Evolutionary conservation across 1,140 invertebrate species (phyloP).

Genomic region (Hypothenemus hampei): DNA sequence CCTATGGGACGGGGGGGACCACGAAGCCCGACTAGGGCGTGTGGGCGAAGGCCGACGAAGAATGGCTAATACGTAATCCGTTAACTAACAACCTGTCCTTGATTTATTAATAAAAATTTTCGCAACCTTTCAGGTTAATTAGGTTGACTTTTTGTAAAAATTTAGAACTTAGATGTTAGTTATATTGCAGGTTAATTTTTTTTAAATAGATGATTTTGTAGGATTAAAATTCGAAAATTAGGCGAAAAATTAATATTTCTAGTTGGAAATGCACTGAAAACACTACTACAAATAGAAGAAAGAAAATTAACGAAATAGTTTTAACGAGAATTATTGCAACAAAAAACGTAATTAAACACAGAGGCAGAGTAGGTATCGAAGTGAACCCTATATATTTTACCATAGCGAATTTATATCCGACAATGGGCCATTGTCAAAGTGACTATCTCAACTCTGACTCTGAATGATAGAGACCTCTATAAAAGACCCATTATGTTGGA

Average conservation of each 20-base stretch:
- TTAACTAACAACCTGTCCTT: conserved; percentile 11
- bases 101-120: too few relatives aligned
- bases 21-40: neutral
- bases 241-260: too few relatives aligned
- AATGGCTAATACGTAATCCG: conserved; percentile 16
- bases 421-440: conserved; percentile 27
- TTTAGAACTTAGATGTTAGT: too few relatives aligned
- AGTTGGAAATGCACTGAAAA: too few relatives aligned
- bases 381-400: conserved; percentile 9
- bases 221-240: too few relatives aligned
- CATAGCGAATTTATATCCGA: conserved; percentile 18
- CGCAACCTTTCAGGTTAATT: too few relatives aligned
- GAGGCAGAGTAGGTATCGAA: neutral
- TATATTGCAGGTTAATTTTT: too few relatives aligned
- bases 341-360: neutral
- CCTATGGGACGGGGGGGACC: conserved; percentile 11
- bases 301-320: neutral
- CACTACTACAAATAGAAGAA: neutral
- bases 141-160: too few relatives aligned
- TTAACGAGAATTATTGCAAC: neutral
- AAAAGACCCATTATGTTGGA: conserved; percentile 27
- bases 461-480: conserved; percentile 29
- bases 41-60: conserved; percentile 13
- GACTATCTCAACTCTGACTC: conserved; percentile 22
- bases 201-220: too few relatives aligned